These are phyloP conservation scores for Hipparchia sbordonii DNA, from an alignment of 2,888 invertebrate genomes.

Conservation along the genomic window DNA sequence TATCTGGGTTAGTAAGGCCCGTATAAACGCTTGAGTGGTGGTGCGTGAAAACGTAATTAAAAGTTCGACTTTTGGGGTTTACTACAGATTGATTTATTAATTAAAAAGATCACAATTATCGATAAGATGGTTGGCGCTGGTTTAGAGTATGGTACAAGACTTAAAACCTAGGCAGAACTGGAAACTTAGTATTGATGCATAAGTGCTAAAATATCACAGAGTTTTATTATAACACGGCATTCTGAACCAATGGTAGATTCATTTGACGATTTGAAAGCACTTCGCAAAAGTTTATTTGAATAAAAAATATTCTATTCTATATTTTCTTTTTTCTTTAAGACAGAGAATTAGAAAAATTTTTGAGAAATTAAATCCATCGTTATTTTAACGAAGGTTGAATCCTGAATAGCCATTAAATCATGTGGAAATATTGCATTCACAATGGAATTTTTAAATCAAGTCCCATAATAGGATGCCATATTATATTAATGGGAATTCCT, in stretches of 20 bases:
- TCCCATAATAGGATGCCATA: constrained; percentile 24
- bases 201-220: no score
- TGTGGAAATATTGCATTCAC: background rate
- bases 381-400: background rate
- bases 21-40: constrained; percentile 22
- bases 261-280: no score
- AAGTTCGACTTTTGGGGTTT: constrained; percentile 20
- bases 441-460: constrained; percentile 16
- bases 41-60: constrained; percentile 27
- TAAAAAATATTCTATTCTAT: no score
- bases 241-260: no score
- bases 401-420: background rate
- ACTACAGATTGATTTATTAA: constrained; percentile 21
- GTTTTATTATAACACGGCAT: no score
- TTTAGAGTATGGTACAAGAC: no score
- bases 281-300: no score
- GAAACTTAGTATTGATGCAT: no score
- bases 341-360: no score
- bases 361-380: background rate
- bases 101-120: constrained; percentile 9
- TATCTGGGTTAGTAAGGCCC: constrained; percentile 23
- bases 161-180: no score
- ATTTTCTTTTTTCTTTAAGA: no score
- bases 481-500: constrained; percentile 29
- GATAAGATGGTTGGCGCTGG: no score